These are phyloP conservation scores for Drosophila littoralis DNA, from an alignment of 1,140 invertebrate species.

Conservation along the genomic window DNA sequence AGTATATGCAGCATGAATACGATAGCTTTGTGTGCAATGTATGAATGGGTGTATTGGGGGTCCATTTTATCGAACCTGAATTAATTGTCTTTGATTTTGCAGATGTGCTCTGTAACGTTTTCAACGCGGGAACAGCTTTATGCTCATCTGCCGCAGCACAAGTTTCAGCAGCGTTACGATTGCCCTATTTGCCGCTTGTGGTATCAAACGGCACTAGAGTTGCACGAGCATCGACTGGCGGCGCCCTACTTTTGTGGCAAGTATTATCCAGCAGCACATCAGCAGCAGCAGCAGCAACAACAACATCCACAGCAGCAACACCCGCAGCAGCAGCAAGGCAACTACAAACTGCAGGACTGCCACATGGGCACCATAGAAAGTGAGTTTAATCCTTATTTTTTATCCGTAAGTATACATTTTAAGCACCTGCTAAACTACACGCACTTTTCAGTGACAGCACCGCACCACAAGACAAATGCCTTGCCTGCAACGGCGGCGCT, in stretches of 20 bases:
- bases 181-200: slow-evolving; percentile 78
- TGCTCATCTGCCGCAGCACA: slow-evolving; percentile 72
- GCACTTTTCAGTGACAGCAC: slow-evolving; percentile 36
- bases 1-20: slow-evolving; percentile 81
- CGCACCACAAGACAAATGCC: slow-evolving; percentile 42
- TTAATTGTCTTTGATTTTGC: slow-evolving; percentile 8
- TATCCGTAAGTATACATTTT: not conserved
- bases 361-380: slow-evolving; percentile 76
- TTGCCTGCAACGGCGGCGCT: slow-evolving; percentile 66
- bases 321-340: slow-evolving; percentile 45
- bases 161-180: slow-evolving; percentile 75
- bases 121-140: slow-evolving; percentile 68
- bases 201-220: slow-evolving; percentile 71
- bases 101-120: slow-evolving; percentile 76
- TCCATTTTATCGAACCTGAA: not conserved
- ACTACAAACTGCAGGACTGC: slow-evolving; percentile 77
- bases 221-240: slow-evolving; percentile 75
- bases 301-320: slow-evolving; percentile 30
- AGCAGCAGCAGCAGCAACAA: slow-evolving; percentile 27
- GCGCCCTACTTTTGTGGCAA: slow-evolving; percentile 79
- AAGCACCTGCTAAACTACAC: not conserved
- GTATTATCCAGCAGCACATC: slow-evolving; percentile 59
- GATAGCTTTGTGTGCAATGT: slow-evolving; percentile 80
- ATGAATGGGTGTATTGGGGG: slow-evolving; percentile 9
- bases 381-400: slow-evolving; percentile 25